Evolutionary conservation across 2,888 invertebrate species (phyloP).

Genomic region (Herminia tarsipennalis): DNA sequence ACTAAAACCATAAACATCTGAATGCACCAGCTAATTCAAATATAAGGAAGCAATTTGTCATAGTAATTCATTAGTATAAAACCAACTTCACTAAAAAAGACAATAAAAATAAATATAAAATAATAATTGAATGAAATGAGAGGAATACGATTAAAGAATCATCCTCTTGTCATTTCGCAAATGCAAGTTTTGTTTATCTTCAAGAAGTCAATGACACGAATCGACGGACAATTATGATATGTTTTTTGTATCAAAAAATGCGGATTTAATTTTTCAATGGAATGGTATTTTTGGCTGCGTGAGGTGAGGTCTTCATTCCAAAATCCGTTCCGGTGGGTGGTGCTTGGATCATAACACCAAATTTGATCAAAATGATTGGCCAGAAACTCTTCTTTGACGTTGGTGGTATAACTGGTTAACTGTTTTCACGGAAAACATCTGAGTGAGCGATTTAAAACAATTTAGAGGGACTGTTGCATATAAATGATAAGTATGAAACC

Average conservation of each 20-base stretch:
- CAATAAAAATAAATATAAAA: too few species aligned
- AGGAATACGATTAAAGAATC: too few species aligned
- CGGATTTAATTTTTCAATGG: not conserved
- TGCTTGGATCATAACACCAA: slow-evolving; percentile 3
- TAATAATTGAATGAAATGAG: too few species aligned
- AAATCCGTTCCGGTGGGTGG: not conserved
- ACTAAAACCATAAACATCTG: too few species aligned
- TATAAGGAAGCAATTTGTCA: too few species aligned
- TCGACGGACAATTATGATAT: slow-evolving; percentile 18
- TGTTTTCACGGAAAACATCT: too few species aligned
- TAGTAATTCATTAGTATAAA: too few species aligned
- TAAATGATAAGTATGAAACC: too few species aligned
- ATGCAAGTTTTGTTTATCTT: slow-evolving; percentile 25
- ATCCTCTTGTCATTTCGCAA: slow-evolving; percentile 15
- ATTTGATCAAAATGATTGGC: not conserved
- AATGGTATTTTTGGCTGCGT: not conserved
- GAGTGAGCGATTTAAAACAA: too few species aligned
- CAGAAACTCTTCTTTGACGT: not conserved
- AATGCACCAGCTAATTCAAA: too few species aligned
- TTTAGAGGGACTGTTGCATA: too few species aligned
- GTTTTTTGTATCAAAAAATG: slow-evolving; percentile 10
- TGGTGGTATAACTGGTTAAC: not conserved
- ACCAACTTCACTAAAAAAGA: too few species aligned
- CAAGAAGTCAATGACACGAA: slow-evolving; percentile 35
- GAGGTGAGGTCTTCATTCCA: not conserved